Base-by-base conservation (phyloP, 1,140 invertebrate genomes). In the Gonioctena quinquepunctata region DNA sequence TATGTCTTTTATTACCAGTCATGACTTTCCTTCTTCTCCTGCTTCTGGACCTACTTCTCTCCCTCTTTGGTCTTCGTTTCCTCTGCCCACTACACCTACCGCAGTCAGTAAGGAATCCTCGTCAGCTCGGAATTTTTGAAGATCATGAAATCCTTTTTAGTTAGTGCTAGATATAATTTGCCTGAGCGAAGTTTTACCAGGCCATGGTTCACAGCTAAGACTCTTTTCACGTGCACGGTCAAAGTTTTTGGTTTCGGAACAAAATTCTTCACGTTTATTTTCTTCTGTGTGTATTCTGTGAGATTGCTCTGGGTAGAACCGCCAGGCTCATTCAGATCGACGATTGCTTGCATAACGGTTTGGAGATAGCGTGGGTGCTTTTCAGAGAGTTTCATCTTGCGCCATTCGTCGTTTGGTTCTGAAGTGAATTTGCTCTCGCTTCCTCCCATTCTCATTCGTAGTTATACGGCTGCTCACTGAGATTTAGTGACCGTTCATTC, bases 171-270 rank as follows among this genome's bases (percentile, higher is more conserved):
- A 7, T 21, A 4, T 19, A 57, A 75, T 68, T 72, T 75, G 11
- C 73, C 73, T 13, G 61, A 33, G 19, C 26, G 68, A 13, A 68
- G 70, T 28, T 70, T 75, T 1, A 75, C 65, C 19, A 75, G 21
- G 11, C 73, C 73, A 3, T 70, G 49, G 7, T 72, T 49, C 0
- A 70, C 8, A 8, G 65, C 73, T 16, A 75, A 23, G 22, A 70
- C 73, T 49, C 52, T 66, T 48, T 57, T 65, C 1, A 75, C 61
- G 67, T 75, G 67, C 52, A 72, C 59, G 4, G 70, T 63, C 4
- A 75, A 27, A 54, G 71, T 71, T 22, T 59, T 23, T 13, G 62
- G 33, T 54, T 23, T 66, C 23, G 63, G 50, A 52, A 7, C 11
- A 18, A 54, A 16, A n/a, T 66, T 21, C 4, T 66, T 66, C n/a